phyloP scores from a whole-genome alignment of 1,140 invertebrate species.

The Dysdera silvatica region DNA sequence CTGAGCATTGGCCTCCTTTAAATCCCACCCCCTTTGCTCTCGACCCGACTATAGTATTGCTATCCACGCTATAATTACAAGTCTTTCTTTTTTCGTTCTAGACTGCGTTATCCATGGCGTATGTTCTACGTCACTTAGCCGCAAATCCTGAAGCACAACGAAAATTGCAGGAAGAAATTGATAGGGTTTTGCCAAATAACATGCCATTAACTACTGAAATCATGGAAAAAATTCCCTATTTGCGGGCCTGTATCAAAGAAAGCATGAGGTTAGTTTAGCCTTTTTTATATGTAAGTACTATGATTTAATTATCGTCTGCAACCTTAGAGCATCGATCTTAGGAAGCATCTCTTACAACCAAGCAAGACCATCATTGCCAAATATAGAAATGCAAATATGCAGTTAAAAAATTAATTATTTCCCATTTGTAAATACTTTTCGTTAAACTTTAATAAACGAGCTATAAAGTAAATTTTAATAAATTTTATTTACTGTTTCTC shows the following conservation, averaged over 20 bases:
- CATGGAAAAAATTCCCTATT: slow-evolving; percentile 22
- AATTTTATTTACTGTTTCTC: no score
- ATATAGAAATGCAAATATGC: no score
- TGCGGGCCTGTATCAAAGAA: slow-evolving; percentile 48
- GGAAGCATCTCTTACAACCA: no score
- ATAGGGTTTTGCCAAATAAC: slow-evolving; percentile 6
- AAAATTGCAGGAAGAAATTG: slow-evolving; percentile 18
- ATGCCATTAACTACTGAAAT: background rate
- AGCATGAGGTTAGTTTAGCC: slow-evolving; percentile 50
- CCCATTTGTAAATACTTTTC: no score
- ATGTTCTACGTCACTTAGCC: slow-evolving; percentile 43
- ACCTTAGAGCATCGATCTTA: no score
- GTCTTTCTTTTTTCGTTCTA: slow-evolving; percentile 31
- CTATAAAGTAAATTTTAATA: no score
- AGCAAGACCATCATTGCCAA: no score
- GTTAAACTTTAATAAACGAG: no score
- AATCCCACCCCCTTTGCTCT: no score
- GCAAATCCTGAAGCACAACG: slow-evolving; percentile 36
- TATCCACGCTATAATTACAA: background rate
- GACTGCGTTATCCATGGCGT: slow-evolving; percentile 43
- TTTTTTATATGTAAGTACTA: slow-evolving; percentile 38
- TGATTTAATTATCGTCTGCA: slow-evolving; percentile 4
- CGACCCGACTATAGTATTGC: no score
- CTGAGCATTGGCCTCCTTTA: no score
- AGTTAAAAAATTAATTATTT: no score